Evolutionary conservation across 2,888 invertebrate species (phyloP), one percentile per base, ranked within the genome.

Genomic region (Habroteleia sp.): DNA sequence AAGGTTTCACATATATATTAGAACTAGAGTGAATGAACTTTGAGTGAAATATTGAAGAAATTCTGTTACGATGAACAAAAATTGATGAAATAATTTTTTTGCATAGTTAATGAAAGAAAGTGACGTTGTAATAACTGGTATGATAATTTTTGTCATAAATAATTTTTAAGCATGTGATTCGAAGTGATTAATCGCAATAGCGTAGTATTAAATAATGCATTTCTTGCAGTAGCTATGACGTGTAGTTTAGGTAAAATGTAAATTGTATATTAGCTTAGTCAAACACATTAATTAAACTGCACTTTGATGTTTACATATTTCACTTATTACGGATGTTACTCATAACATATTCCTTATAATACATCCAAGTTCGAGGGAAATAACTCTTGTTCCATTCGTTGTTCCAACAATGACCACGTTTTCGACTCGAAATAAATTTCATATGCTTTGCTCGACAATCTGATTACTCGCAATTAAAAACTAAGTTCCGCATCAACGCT

Each of bases 231-330:
- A n/a, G 48, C 48, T 29, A 39, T 29, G 37, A 62, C 48, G 37
- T 14, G 27, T 11, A 13, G 10, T 39, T 27, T 27, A n/a, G 25
- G 13, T 39, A 37, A 13, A 62, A 48, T 41, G 39, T 41, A 63
- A 52, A 65, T 65, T 52, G 44, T 25, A 44, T 11, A 65, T 52
- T 37, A 25, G 27, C 17, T 52, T 52, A 65, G 33, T 48, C 62
- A 63, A 63, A 63, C 62, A 41, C n/a, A 50, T 42, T 62, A 62
- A 62, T 62, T 62, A 62, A 48, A 50, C 52, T 42, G 42, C 11
- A 54, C 65, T 65, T 65, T 65, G 65, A 54, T 44, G 54, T 65
- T 65, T 54, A 52, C 54, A 54, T 39, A 52, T 63, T 52, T 42
- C 50, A 52, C 41, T 41, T 50, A 63, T 41, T 63, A 63, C 11